Base-by-base conservation (phyloP, 2,113 vertebrate genomes). In the Ctenomys sociabilis region DNA sequence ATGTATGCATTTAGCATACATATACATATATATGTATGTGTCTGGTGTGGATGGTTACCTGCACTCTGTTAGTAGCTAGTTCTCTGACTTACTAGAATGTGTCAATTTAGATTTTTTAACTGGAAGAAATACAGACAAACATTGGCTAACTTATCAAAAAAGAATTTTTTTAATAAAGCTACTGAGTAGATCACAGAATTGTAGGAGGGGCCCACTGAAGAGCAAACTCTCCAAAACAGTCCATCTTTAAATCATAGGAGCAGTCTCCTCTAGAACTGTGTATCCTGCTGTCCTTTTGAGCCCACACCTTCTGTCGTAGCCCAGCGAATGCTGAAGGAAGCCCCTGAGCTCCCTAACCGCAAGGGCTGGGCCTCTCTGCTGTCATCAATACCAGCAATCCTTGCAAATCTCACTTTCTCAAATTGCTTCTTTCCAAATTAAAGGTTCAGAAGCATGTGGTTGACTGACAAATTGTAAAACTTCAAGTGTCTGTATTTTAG, bases 41-140 rank as follows among this genome's bases (percentile, higher is more conserved):
- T 22, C 37, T 59, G 83, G 63, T 32, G 40, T 1, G 28, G 12
- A 1, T 14, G 87, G 89, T 52, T 94, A 6, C 24, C 45, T 88
- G 8, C n/a, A 54, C 59, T 17, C 11, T 81, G n/a, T 13, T 70
- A 70, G 14, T 59, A 77, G 10, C 59, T 16, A 94, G 10, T 59
- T 81, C 37, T 90, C 59, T 37, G 37, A 32, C 11, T 93, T 89
- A 28, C 61, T 93, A 28, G 26, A 57, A 52, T 70, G 3, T 85
- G 13, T 64, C 57, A 68, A 26, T 92, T 64, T 37, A 82, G 73
- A 86, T n/a, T 52, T 88, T 88, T 89, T 86, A 91, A 45, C 66
- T 64, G 9, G 35, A 93, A 86, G 66, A 54, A 91, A 80, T 28
- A 70, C 10, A 88, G 77, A 91, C 5, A 45, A 52, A 54, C 17